A percentile compares a stretch with the other conserved stretches of the same genome.
phyloP scores from a whole-genome alignment of 2,797 vertebrate genomes.

The Sebastes baramenuke region DNA sequence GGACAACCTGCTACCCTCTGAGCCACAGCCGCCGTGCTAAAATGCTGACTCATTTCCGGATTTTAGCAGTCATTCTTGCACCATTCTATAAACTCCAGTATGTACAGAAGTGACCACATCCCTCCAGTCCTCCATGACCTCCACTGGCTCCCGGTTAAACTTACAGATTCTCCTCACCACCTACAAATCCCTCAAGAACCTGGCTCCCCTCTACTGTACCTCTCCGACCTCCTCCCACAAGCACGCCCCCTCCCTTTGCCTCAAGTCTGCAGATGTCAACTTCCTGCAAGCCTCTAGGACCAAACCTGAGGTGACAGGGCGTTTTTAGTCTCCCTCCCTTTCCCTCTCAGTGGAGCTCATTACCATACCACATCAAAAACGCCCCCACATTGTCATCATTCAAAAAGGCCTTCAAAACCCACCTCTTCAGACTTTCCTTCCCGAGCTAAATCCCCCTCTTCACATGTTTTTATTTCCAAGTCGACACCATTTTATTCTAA shows the following conservation, averaged over 20 bases:
- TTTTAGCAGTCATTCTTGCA: too few relatives aligned
- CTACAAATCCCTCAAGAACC: background rate
- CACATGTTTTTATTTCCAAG: background rate
- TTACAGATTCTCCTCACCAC: background rate
- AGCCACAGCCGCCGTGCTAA: too few relatives aligned
- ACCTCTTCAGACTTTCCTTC: background rate
- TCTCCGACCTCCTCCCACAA: background rate
- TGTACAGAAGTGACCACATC: background rate
- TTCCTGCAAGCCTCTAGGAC: background rate
- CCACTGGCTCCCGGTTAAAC: background rate
- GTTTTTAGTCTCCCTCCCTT: background rate
- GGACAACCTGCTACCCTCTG: too few relatives aligned
- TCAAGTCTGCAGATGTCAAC: background rate
- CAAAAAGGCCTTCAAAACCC: background rate
- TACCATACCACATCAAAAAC: background rate
- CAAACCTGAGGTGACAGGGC: background rate
- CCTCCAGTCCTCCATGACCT: background rate
- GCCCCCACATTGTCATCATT: background rate
- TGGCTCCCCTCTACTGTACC: background rate
- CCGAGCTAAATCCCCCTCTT: background rate
- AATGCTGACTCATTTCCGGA: too few relatives aligned
- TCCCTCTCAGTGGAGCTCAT: background rate
- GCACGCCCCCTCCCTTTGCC: background rate
- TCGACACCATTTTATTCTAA: background rate
- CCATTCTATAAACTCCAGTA: background rate